Base-by-base conservation (phyloP, 2,113 vertebrate species). In the Anolis sagrei region DNA sequence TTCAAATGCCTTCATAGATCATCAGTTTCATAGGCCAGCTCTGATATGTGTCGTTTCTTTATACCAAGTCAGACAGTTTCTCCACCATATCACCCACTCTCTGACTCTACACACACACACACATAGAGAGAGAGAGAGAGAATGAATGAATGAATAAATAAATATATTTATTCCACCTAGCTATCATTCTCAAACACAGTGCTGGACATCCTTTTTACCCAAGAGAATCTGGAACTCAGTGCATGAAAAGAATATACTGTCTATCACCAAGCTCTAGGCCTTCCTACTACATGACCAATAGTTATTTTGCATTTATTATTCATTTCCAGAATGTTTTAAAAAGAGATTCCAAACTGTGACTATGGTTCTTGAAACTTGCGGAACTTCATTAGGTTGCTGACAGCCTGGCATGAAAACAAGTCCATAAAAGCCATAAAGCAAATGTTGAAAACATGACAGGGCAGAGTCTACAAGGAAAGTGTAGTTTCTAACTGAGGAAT, bases 301-400 rank as follows among this genome's bases (percentile, higher is more conserved):
- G 21, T 39, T 36, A 25, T 39, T 39, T 44, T 13, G 58, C 32
- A 36, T 62, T 21, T 32, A 64, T 44, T 64, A 62, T 62, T 44
- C 77, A 64, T 79, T 62, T 64, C 7, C 34, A 62, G 39, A 64
- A 36, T 9, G 58, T 8, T 34, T 18, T 16, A 39, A 79, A 79
- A 39, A 64, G 34, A 14, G 32, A 61, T 79, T 62, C 21, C 34
- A 64, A 44, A 27, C 11, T 62, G 54, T 64, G 10, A 34, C 21
- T 62, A 3, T 32, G n/a, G 16, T 78, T n/a, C 21, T 64, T 32
- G 23, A 44, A 74, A 23, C 49, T 54, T 61, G 48, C 4, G 14
- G 69, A 73, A 58, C 32, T 48, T 82, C 48, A 82, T 82, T 82
- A 82, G 21, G 5, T 66, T 70, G 21, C 66, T 70, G 66, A 29